phyloP scores from a whole-genome alignment of 2,797 vertebrate species.

The Oryzias dopingdopingensis region DNA sequence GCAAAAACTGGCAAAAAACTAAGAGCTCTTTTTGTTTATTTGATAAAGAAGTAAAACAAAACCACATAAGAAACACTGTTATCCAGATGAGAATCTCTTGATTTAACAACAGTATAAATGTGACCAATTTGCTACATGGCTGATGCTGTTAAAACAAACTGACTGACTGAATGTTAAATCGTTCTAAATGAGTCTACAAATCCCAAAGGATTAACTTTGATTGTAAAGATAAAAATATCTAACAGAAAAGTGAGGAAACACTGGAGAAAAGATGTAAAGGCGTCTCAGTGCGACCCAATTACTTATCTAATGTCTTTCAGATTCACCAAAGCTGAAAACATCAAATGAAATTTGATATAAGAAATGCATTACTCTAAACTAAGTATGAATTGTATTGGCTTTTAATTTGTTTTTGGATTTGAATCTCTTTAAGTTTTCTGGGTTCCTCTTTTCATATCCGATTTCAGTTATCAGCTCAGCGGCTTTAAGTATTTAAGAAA shows the following conservation, averaged over 20 bases:
- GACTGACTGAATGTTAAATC: slow-evolving; percentile 49
- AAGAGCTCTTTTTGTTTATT: slow-evolving; percentile 20
- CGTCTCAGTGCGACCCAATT: slow-evolving; percentile 59
- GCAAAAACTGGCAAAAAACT: slow-evolving; percentile 19
- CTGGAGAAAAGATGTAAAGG: slow-evolving; percentile 28
- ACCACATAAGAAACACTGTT: background rate
- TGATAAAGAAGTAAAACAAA: slow-evolving; percentile 5
- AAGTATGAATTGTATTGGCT: too few species aligned
- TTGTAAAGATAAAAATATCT: slow-evolving; percentile 70
- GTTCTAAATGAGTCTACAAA: slow-evolving; percentile 62
- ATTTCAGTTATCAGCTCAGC: too few species aligned
- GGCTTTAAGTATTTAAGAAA: too few species aligned
- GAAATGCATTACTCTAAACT: too few species aligned
- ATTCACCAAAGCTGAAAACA: background rate
- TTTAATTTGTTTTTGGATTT: too few species aligned
- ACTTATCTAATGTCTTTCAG: slow-evolving; percentile 22
- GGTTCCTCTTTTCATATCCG: too few species aligned
- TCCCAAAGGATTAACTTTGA: slow-evolving; percentile 68
- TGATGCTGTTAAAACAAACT: slow-evolving; percentile 32
- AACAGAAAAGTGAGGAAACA: slow-evolving; percentile 35
- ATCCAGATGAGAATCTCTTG: slow-evolving; percentile 13
- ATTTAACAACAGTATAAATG: slow-evolving; percentile 22
- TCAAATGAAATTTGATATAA: background rate
- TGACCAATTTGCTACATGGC: slow-evolving; percentile 18
- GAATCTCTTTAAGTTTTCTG: too few species aligned